Evolutionary conservation across 2,113 vertebrate genomes (phyloP), one percentile per base, ranked within the genome.

Genomic region (Ivindomyrus marchei): DNA sequence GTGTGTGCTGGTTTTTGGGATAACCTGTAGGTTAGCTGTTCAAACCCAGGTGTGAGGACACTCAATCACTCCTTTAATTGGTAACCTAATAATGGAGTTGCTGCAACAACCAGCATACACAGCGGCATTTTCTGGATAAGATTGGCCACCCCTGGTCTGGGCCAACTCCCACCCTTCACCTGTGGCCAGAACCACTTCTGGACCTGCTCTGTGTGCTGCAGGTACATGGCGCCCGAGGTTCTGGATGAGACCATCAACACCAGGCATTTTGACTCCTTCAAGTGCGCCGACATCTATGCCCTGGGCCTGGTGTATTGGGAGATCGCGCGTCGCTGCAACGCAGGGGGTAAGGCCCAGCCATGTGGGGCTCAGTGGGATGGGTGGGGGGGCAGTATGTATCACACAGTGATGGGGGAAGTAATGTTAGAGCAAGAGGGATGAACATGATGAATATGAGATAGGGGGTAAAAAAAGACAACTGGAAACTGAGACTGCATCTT

Each of bases 211-310:
- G 3, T 89, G 89, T 87, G 42, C 91, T 42, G 86, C 93, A 99
- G 98, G 85, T 99, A 99, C 91, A 99, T 99, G 98, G 98, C 98
- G 87, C 98, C 98, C 15, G 98, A 99, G 91, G 98, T 99, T 1
- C 93, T 99, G 93, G 98, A 99, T 21, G 98, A 99, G 94, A 99
- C 97, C 80, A 99, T 99, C 93, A 99, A 99, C 94, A 99, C 98
- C 98, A 99, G 99, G 93, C 98, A 99, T 94, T 99, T 99, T 88
- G 98, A 99, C 91, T 99, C 98, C 0, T 99, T 99, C 92, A 99
- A 99, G 92, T 99, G 98, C 92, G 98, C 98, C 0, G 98, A 99
- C 92, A 99, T 99, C 91, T 99, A 99, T 0, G 98, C 98, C 39
- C 93, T 99, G 85, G 98, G 98, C 39, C 95, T 99, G 88, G 98